Evolutionary conservation across 1,140 invertebrate genomes (phyloP).

Genomic region (Pinna nobilis): DNA sequence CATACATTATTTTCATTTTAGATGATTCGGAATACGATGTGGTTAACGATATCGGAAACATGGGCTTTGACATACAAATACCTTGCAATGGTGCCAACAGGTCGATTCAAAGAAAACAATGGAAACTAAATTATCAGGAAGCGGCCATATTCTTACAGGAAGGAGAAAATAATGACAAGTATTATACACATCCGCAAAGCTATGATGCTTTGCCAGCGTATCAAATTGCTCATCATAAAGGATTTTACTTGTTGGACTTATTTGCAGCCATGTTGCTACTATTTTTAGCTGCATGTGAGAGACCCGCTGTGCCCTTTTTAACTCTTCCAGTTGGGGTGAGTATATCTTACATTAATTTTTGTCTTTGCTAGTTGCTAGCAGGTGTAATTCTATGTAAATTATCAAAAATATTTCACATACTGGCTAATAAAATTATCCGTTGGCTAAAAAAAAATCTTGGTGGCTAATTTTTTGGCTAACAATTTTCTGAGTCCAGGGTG

Average conservation of each 20-base stretch:
- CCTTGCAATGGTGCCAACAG: not conserved
- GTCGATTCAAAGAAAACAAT: conserved; percentile 15
- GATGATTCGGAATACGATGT: conserved; percentile 54
- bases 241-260: conserved; percentile 91
- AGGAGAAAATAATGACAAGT: conserved; percentile 95
- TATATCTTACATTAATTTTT: not conserved
- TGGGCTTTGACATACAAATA: conserved; percentile 47
- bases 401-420: too few species aligned
- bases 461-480: too few species aligned
- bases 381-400: too few species aligned
- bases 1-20: conserved; percentile 28
- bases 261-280: conserved; percentile 86
- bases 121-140: conserved; percentile 78
- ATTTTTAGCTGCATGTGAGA: conserved; percentile 87
- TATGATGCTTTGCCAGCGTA: conserved; percentile 90
- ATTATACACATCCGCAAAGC: conserved; percentile 89
- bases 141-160: conserved; percentile 87
- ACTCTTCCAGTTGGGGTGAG: conserved; percentile 76
- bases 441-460: too few species aligned
- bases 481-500: too few species aligned
- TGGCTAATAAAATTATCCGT: too few species aligned
- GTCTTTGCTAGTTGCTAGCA: too few species aligned
- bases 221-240: conserved; percentile 89
- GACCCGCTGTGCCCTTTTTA: conserved; percentile 85
- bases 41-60: conserved; percentile 55